Base-by-base conservation (phyloP, 1,140 invertebrate genomes). In the Bicyclus anynana region DNA sequence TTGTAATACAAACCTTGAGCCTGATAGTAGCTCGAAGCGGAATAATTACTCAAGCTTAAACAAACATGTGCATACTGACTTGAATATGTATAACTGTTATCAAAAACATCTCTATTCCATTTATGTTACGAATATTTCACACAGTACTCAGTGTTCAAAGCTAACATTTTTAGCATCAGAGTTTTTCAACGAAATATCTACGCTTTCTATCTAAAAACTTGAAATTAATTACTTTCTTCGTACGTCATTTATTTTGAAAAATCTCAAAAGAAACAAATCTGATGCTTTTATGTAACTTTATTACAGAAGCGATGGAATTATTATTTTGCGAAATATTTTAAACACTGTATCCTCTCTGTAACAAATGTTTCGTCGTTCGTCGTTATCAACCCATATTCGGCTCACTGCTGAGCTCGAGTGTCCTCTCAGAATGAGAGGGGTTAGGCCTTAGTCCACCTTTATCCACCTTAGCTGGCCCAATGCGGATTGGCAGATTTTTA, bases 1-100 rank as follows among this genome's bases (percentile, higher is more conserved):
- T 69, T 69, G 67, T 76, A 76, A 79, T 74, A 68, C 71, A 52
- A 50, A 62, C 68, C 69, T 73, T 70, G 65, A 70, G 62, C 3
- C 7, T 23, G 23, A 23, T 23, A 23, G 68, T 67, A 59, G 62
- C 53, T 71, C 62, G 58, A 65, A 66, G 62, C 65, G 67, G 66
- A 69, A 75, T 77, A 77, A 77, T 77, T 68, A 62, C 53, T 47
- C 35, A 53, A 53, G 58, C 58, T 60, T 54, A 47, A 20, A 49
- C 48, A 49, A 42, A 54, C 51, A 53, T 35, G 46, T 37, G 26
- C 35, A 47, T 37, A 49, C 14, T 46, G 35, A 17, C 26, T 17
- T 53, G 52, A 33, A 42, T 46, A 42, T 33, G 23, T 40, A 16
- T 17, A 37, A 40, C 13, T 33, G 23, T 29, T 37, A 42, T 33